Percentiles rank a stretch among this genome's conserved stretches.
phyloP scores from a whole-genome alignment of 1,140 invertebrate genomes.

The Lineus longissimus region DNA sequence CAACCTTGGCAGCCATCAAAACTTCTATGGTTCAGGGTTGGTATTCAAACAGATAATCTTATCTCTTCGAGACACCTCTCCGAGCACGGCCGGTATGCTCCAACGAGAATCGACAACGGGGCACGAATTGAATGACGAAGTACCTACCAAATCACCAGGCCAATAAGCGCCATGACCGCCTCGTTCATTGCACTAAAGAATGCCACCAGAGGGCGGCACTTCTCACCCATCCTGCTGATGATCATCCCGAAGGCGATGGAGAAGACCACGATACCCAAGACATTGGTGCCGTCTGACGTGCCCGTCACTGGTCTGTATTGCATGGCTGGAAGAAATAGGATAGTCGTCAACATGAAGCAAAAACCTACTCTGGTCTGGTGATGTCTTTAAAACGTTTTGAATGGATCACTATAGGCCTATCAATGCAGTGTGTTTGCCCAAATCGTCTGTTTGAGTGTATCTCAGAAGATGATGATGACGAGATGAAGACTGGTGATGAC shows the following conservation, averaged over 20 bases:
- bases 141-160: slow-evolving; percentile 49
- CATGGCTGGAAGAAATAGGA: not conserved
- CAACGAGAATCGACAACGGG: too few species aligned
- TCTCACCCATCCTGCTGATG: slow-evolving; percentile 48
- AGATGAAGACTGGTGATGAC: too few species aligned
- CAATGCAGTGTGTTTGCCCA: not conserved
- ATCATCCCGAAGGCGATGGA: slow-evolving; percentile 57
- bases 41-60: not conserved
- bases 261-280: slow-evolving; percentile 57
- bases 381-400: not conserved
- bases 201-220: slow-evolving; percentile 52
- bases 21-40: not conserved
- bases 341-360: not conserved
- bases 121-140: too few species aligned
- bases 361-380: not conserved
- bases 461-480: too few species aligned
- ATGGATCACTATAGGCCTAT: not conserved
- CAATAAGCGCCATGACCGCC: slow-evolving; percentile 53
- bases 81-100: too few species aligned
- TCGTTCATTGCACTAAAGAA: slow-evolving; percentile 55
- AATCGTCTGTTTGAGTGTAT: too few species aligned
- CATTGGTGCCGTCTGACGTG: slow-evolving; percentile 41
- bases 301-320: slow-evolving; percentile 19
- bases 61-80: not conserved
- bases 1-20: not conserved